Evolutionary conservation across 2,888 invertebrate genomes (phyloP).

Genomic region (Celastrina argiolus): DNA sequence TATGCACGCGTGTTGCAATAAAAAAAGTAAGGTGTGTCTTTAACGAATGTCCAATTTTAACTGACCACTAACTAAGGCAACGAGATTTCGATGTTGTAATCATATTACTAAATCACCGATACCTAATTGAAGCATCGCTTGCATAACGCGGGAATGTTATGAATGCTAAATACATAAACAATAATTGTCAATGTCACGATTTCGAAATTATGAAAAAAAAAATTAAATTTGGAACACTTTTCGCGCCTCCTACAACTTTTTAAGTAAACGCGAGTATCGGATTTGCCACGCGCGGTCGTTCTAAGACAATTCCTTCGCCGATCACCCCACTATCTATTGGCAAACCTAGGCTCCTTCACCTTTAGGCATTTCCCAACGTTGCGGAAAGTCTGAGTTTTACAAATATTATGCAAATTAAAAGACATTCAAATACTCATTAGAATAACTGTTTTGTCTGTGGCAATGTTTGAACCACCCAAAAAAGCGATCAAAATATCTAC

Average conservation of each 20-base stretch:
- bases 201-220: not conserved
- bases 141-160: slow-evolving; percentile 12
- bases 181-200: not conserved
- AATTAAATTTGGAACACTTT: slow-evolving; percentile 4
- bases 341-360: slow-evolving; percentile 10
- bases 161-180: not conserved
- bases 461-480: not conserved
- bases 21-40: slow-evolving; percentile 38
- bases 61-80: slow-evolving; percentile 52
- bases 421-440: not conserved
- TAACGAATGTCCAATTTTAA: slow-evolving; percentile 53
- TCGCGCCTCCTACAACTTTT: slow-evolving; percentile 4
- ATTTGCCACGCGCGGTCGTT: slow-evolving; percentile 3
- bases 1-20: not conserved
- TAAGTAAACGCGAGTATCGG: not conserved
- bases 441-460: not conserved
- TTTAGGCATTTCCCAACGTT: slow-evolving; percentile 10
- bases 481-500: too few species aligned
- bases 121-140: slow-evolving; percentile 31
- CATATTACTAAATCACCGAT: slow-evolving; percentile 50
- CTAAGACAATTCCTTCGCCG: slow-evolving; percentile 14
- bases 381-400: not conserved
- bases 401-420: not conserved
- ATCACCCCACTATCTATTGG: slow-evolving; percentile 19
- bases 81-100: slow-evolving; percentile 54